Conservation (phyloP, 2,797 vertebrate genomes). For the Lates japonicus region DNA sequence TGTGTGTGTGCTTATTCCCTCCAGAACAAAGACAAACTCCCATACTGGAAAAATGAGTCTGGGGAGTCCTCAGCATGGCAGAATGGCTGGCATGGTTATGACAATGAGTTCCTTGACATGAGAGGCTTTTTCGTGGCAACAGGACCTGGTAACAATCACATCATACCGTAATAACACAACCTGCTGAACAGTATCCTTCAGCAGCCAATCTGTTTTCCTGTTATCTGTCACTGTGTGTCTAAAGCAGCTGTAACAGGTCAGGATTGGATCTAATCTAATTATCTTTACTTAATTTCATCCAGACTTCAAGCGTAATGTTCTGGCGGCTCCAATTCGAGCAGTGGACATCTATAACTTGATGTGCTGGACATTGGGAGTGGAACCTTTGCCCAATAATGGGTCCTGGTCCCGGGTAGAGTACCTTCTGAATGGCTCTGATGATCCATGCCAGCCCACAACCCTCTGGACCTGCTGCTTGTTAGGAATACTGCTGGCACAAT, state of each 20-base stretch:
- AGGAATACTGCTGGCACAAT: slow-evolving; percentile 65
- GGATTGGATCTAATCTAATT: too few species aligned
- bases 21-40: slow-evolving; percentile 90
- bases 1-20: slow-evolving; percentile 30
- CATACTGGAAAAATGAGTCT: slow-evolving; percentile 92
- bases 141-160: slow-evolving; percentile 89
- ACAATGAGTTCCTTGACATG: slow-evolving; percentile 95
- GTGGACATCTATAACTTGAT: slow-evolving; percentile 97
- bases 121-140: slow-evolving; percentile 92
- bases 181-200: neutral
- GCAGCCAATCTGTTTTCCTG: neutral
- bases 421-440: slow-evolving; percentile 83
- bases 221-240: neutral
- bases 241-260: neutral
- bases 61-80: slow-evolving; percentile 89
- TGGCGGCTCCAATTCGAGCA: slow-evolving; percentile 88
- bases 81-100: slow-evolving; percentile 96
- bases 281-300: slow-evolving; percentile 40
- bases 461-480: slow-evolving; percentile 72
- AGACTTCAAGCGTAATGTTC: slow-evolving; percentile 93
- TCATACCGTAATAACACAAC: neutral
- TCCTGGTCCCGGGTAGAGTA: slow-evolving; percentile 93
- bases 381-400: slow-evolving; percentile 94
- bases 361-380: slow-evolving; percentile 88
- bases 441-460: neutral